These are phyloP conservation scores for Eriosoma lanigerum DNA, from an alignment of 1,140 invertebrate genomes.

Conservation along the genomic window DNA sequence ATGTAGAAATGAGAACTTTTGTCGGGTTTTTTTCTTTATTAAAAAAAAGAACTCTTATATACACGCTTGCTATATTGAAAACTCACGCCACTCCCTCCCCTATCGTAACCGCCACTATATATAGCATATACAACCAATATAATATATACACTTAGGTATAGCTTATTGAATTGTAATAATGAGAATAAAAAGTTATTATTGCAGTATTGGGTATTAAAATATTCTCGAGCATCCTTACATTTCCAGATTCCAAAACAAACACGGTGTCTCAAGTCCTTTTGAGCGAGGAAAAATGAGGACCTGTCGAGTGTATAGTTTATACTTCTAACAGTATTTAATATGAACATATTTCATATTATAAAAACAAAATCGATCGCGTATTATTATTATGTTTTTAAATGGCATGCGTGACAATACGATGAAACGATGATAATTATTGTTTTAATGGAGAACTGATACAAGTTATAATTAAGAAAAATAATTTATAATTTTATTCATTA, in stretches of 20 bases:
- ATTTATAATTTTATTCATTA: no score
- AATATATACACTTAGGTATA: slow-evolving; percentile 27
- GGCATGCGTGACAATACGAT: no score
- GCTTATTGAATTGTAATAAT: slow-evolving; percentile 47
- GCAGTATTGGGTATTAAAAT: slow-evolving; percentile 27
- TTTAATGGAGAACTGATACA: no score
- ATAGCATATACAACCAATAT: not conserved
- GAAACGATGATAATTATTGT: no score
- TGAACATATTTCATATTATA: no score
- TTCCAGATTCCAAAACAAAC: slow-evolving; percentile 38
- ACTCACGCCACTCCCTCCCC: not conserved
- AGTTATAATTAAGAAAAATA: no score
- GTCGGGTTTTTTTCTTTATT: slow-evolving; percentile 38
- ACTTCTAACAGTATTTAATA: no score
- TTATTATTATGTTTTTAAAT: no score
- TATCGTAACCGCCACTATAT: not conserved
- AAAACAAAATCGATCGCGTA: no score
- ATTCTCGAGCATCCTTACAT: slow-evolving; percentile 14
- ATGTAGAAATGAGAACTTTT: slow-evolving; percentile 51
- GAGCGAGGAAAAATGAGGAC: not conserved
- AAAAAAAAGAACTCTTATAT: slow-evolving; percentile 36
- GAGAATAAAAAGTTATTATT: slow-evolving; percentile 51
- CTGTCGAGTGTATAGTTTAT: not conserved
- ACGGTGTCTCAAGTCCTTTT: not conserved
- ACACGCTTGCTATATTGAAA: slow-evolving; percentile 45